A percentile compares a stretch with the other conserved stretches of the same genome.
Evolutionary conservation across 1,140 invertebrate species (phyloP).

Genomic region (Papilio dardanus): DNA sequence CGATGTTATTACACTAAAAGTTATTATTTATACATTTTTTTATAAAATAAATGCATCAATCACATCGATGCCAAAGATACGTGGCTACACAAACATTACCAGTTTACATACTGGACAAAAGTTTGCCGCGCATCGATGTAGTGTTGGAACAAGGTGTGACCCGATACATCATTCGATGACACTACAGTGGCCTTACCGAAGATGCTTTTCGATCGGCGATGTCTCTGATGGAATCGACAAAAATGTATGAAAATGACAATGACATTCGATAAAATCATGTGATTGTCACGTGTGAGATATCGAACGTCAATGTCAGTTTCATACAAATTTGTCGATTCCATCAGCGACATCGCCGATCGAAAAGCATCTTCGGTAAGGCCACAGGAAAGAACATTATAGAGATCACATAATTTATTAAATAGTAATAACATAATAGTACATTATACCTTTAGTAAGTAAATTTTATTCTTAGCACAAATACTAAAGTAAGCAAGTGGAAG

Average conservation of each 20-base stretch:
- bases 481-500: too few species aligned
- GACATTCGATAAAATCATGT: too few species aligned
- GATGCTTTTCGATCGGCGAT: too few species aligned
- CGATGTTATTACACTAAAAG: not conserved
- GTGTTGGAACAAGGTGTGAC: constrained; percentile 1
- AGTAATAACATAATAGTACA: not conserved
- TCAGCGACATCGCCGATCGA: too few species aligned
- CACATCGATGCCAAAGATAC: not conserved
- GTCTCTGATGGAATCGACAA: too few species aligned
- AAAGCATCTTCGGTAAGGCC: too few species aligned
- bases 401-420: not conserved
- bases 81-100: not conserved
- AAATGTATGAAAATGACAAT: too few species aligned
- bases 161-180: not conserved
- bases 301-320: too few species aligned
- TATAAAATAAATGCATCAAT: not conserved
- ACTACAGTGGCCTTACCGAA: too few species aligned
- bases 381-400: not conserved
- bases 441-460: not conserved
- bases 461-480: too few species aligned
- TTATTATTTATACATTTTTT: not conserved
- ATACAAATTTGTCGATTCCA: too few species aligned
- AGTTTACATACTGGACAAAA: not conserved
- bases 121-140: not conserved
- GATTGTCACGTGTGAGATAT: too few species aligned